phyloP scores from a whole-genome alignment of 1,140 invertebrate species.

The Plectrocnemia conspersa region DNA sequence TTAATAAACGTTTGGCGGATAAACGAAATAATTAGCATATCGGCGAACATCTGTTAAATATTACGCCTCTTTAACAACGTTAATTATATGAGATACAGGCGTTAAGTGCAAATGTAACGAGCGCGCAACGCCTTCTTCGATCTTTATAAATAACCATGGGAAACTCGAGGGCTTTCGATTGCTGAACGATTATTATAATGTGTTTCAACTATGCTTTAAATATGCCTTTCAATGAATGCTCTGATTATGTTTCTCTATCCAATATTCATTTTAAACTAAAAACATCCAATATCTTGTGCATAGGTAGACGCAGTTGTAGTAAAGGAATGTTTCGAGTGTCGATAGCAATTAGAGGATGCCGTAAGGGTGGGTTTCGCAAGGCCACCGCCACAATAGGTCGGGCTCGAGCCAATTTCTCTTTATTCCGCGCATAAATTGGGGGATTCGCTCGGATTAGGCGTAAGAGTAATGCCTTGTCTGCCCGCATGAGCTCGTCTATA shows the following conservation, averaged over 20 bases:
- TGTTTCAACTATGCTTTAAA: too few relatives aligned
- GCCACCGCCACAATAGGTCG: slow-evolving; percentile 18
- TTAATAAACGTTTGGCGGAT: not conserved
- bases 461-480: slow-evolving; percentile 33
- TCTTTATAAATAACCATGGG: not conserved
- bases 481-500: slow-evolving; percentile 32
- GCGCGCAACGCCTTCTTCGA: not conserved
- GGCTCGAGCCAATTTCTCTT: slow-evolving; percentile 32
- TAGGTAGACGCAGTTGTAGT: too few relatives aligned
- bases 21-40: slow-evolving; percentile 12
- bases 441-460: slow-evolving; percentile 34
- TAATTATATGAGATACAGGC: not conserved
- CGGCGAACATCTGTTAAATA: slow-evolving; percentile 9
- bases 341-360: not conserved
- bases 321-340: not conserved
- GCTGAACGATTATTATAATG: too few relatives aligned
- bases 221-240: not conserved
- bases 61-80: slow-evolving; percentile 3
- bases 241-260: slow-evolving; percentile 7
- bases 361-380: slow-evolving; percentile 18
- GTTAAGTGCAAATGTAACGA: not conserved
- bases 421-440: slow-evolving; percentile 34
- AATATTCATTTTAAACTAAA: too few relatives aligned
- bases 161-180: not conserved
- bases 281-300: too few relatives aligned